Evolutionary conservation across 2,797 vertebrate species (phyloP).

Genomic region (Falco berigora): DNA sequence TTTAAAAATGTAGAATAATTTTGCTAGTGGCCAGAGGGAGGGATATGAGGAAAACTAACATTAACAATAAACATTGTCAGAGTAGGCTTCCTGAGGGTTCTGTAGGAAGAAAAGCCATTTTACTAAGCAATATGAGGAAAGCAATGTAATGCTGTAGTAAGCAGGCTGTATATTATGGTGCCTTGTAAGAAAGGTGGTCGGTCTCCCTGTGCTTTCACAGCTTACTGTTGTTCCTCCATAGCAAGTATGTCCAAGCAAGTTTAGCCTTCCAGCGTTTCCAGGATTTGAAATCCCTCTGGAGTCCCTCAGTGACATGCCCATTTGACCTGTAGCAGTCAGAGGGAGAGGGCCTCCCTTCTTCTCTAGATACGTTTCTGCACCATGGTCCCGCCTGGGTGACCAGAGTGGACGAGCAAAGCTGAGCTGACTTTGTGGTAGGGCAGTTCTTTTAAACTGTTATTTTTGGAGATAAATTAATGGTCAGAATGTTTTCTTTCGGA

Average conservation of each 20-base stretch:
- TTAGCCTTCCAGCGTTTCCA: background rate
- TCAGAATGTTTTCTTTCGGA: constrained; percentile 64
- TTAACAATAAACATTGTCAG: background rate
- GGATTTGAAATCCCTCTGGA: constrained; percentile 6
- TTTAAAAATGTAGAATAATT: background rate
- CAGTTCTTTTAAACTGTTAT: constrained; percentile 33
- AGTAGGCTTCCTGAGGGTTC: background rate
- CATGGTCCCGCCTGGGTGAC: background rate
- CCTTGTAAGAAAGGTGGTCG: background rate
- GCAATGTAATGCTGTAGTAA: background rate
- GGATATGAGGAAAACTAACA: background rate
- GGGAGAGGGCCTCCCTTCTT: background rate
- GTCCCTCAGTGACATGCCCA: background rate
- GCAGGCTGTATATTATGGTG: background rate
- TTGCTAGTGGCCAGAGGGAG: background rate
- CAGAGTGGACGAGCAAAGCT: background rate
- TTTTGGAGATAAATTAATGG: constrained; percentile 61
- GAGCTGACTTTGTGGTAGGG: constrained; percentile 2
- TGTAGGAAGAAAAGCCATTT: background rate
- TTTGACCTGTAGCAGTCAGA: background rate
- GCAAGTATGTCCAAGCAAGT: background rate
- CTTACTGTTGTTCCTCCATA: background rate
- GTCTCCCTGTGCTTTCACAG: background rate
- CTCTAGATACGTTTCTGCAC: background rate
- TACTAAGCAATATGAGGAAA: background rate